A percentile compares a stretch with the other conserved stretches of the same genome.
Conservation (phyloP, 2,113 vertebrate species). For the Aegithalos caudatus region DNA sequence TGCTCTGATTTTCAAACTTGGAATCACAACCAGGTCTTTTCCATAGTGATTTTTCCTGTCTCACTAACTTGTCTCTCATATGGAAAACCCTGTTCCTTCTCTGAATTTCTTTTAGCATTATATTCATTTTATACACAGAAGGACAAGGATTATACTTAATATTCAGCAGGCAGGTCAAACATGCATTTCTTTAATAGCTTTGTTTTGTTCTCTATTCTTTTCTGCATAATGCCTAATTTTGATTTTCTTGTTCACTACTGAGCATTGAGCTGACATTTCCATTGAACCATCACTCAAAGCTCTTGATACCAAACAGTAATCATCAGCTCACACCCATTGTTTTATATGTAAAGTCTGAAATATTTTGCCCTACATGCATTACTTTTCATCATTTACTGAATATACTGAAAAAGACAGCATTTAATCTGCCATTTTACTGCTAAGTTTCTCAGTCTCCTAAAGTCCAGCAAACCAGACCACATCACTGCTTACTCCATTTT, state of each 20-base stretch:
- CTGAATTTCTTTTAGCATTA: background rate
- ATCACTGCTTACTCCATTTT: background rate
- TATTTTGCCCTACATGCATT: background rate
- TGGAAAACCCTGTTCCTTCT: background rate
- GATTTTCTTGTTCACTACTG: background rate
- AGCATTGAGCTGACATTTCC: background rate
- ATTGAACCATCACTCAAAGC: background rate
- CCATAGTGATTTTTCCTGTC: background rate
- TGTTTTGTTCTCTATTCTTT: background rate
- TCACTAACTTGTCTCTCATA: background rate
- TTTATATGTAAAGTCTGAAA: background rate
- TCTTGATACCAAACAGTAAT: background rate
- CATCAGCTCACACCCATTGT: background rate
- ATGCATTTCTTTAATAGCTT: background rate
- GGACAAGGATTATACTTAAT: background rate
- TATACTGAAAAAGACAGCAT: background rate
- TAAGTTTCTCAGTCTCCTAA: background rate
- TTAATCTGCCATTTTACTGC: background rate
- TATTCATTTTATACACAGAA: background rate
- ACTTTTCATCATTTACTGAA: background rate
- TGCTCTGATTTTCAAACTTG: background rate
- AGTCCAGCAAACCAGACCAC: background rate
- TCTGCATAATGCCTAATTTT: background rate
- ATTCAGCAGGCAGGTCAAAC: background rate
- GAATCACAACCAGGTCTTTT: background rate